Conservation (phyloP, 2,113 vertebrate species). For the Pachyramphus minor region DNA sequence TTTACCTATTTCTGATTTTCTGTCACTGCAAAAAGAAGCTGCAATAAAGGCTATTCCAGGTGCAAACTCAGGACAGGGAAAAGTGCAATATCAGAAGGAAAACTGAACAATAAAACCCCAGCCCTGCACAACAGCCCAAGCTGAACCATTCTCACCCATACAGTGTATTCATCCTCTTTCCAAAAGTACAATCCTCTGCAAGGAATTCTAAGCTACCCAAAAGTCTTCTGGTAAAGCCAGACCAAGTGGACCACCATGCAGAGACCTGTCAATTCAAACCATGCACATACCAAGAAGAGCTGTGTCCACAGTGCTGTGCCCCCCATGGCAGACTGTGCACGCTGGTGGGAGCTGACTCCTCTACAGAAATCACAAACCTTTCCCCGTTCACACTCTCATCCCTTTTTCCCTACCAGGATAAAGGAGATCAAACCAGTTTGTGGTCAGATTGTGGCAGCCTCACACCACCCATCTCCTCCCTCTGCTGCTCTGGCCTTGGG, state of each 20-base stretch:
- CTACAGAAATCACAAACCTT: neutral
- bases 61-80: neutral
- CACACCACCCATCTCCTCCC: neutral
- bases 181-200: neutral
- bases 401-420: neutral
- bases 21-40: neutral
- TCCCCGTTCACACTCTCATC: neutral
- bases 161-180: neutral
- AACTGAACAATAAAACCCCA: neutral
- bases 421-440: neutral
- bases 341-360: neutral
- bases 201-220: neutral
- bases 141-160: neutral
- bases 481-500: neutral
- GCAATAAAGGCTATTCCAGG: neutral
- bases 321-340: rapidly evolving
- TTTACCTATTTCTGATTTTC: neutral
- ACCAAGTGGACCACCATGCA: neutral
- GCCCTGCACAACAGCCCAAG: neutral
- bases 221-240: neutral
- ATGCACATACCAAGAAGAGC: rapidly evolving
- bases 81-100: neutral
- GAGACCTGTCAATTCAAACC: neutral
- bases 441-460: neutral
- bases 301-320: neutral